Base-by-base conservation (phyloP, 2,113 vertebrate genomes). In the Odontophorus gujanensis region DNA sequence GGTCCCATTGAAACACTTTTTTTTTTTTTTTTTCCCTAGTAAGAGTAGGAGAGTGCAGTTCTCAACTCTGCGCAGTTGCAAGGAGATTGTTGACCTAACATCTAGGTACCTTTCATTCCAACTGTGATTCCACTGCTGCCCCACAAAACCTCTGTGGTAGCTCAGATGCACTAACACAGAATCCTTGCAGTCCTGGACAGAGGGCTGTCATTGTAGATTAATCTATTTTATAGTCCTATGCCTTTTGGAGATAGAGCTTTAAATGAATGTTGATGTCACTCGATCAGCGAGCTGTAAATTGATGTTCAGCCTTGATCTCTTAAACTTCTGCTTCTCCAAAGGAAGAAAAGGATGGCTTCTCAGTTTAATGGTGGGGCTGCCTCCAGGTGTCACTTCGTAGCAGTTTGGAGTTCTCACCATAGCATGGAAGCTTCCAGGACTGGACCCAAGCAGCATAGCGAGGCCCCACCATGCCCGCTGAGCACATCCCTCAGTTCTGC, bases 391-490 rank as follows among this genome's bases (percentile, higher is more conserved):
- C 9, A 34, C 30, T 89, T 80, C 0, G 0, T 21, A 9, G 28
- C 20, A 34, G 21, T 4, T 7, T 67, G 72, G 14, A 32, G 24
- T 73, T 83, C 21, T 59, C 24, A 15, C 19, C 4, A 1, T 0
- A 25, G 55, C 11, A 32, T 26, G n/a, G 47, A 69, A 20, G n/a
- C n/a, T 17, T 42, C 22, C 30, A 10, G 45, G 24, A 20, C 16
- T 71, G 59, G 17, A 43, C 30, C 38, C 28, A 5, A n/a, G 34
- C 19, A 34, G 18, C 7, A 16, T 4, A 12, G 11, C 18, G 30
- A 65, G 16, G 16, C 48, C 53, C 53, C 30, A 32, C 53, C 17
- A 11, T 19, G 53, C 53, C 28, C 28, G 30, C 28, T 55, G 53
- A 57, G 9, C 28, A 32, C 30, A 9, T 32, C 53, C 14, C 14